Conservation (phyloP, 92 coral and sea anemone genomes). For the Porites evermanni region DNA sequence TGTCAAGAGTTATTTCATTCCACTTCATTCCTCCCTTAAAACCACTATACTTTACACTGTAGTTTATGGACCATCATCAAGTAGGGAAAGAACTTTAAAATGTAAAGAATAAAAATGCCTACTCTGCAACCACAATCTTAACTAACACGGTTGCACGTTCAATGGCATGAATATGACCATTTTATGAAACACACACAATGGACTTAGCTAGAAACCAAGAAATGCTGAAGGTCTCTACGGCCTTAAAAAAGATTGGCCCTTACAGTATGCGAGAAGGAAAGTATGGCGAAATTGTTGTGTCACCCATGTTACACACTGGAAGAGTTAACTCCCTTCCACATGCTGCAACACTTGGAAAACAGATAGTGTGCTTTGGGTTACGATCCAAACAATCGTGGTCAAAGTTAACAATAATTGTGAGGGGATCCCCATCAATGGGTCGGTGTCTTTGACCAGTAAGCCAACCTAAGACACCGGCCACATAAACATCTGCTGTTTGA, state of each 20-base stretch:
- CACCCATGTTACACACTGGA: slow-evolving; percentile 43
- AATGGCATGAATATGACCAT: no score
- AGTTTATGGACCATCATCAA: no score
- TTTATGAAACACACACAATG: no score
- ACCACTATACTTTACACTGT: no score
- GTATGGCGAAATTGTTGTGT: slow-evolving; percentile 24
- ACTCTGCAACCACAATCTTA: no score
- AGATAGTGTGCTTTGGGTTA: slow-evolving; percentile 31
- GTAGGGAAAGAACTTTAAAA: no score
- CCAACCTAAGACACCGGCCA: slow-evolving; percentile 5
- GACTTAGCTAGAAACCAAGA: no score
- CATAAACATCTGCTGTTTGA: neutral
- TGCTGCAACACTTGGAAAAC: slow-evolving; percentile 44
- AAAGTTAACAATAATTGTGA: slow-evolving; percentile 14
- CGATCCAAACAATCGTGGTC: slow-evolving; percentile 26
- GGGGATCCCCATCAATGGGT: slow-evolving; percentile 33
- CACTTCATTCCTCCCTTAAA: neutral
- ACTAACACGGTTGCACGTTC: no score
- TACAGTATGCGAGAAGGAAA: slow-evolving; percentile 49
- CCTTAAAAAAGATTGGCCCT: slow-evolving; percentile 48
- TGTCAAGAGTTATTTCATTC: no score
- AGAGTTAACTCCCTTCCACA: slow-evolving; percentile 46
- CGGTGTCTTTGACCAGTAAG: slow-evolving; percentile 28
- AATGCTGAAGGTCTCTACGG: no score
- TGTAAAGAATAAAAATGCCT: no score